Evolutionary conservation across 2,113 vertebrate species (phyloP).

Genomic region (Psammodynastes pulverulentus): DNA sequence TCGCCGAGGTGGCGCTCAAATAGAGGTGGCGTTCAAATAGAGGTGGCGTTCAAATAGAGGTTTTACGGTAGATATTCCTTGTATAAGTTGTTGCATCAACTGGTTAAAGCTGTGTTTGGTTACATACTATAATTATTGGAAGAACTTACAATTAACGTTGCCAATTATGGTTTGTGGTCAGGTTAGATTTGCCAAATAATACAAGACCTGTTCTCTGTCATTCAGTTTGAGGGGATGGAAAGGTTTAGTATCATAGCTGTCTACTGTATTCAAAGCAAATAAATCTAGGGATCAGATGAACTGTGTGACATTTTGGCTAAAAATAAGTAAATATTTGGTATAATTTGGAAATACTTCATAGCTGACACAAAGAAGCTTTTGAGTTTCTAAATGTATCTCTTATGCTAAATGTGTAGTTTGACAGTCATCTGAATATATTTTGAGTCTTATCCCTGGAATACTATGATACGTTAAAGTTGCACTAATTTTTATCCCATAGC

Average conservation of each 20-base stretch:
- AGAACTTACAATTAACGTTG: background rate
- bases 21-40: too few species aligned
- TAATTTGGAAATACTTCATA: background rate
- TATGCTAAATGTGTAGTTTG: background rate
- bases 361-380: background rate
- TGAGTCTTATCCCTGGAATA: background rate
- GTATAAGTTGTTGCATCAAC: background rate
- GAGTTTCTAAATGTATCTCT: background rate
- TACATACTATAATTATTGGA: background rate
- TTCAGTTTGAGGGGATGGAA: background rate
- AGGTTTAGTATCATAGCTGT: background rate
- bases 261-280: background rate
- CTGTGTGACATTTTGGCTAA: background rate
- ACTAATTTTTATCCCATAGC: background rate
- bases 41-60: too few species aligned
- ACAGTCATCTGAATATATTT: background rate
- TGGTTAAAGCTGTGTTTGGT: background rate
- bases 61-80: background rate
- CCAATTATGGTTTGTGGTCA: background rate
- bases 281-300: background rate
- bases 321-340: background rate
- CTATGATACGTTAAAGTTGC: background rate
- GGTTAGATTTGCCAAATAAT: background rate
- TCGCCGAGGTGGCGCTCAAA: too few species aligned
- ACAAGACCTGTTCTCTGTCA: background rate